A percentile compares a stretch with the other conserved stretches of the same genome.
Evolutionary conservation across 2,888 invertebrate genomes (phyloP).

Genomic region (Agrotis exclamationis): DNA sequence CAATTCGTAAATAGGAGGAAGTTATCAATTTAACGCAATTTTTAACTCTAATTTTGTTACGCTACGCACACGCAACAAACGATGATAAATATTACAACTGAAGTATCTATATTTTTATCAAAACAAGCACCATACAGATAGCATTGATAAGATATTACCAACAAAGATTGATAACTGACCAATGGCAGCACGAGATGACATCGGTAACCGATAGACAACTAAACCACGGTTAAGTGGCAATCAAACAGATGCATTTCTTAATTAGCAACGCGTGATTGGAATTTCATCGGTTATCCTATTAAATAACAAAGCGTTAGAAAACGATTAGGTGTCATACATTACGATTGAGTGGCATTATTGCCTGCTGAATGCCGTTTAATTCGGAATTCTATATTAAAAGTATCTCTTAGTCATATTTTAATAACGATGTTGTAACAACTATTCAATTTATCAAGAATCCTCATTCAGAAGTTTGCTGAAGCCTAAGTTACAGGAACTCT

Average conservation of each 20-base stretch:
- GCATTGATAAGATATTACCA: slow-evolving; percentile 47
- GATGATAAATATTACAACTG: slow-evolving; percentile 18
- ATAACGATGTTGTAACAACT: neutral
- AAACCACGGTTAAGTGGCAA: slow-evolving; percentile 5
- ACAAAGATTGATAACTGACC: slow-evolving; percentile 7
- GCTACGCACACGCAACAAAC: neutral
- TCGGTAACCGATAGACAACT: slow-evolving; percentile 10
- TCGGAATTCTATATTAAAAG: too few species aligned
- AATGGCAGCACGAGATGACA: slow-evolving; percentile 14
- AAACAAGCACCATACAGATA: slow-evolving; percentile 26
- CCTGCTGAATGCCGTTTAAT: too few species aligned
- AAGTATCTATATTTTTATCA: slow-evolving; percentile 6
- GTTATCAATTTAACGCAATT: slow-evolving; percentile 5
- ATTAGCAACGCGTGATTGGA: slow-evolving; percentile 33
- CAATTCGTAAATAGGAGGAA: neutral
- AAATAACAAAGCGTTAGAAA: slow-evolving; percentile 23
- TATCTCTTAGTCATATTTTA: neutral
- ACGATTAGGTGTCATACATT: neutral
- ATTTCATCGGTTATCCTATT: neutral
- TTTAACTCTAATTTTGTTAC: neutral
- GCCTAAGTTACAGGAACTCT: slow-evolving; percentile 2
- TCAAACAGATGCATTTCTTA: slow-evolving; percentile 23
- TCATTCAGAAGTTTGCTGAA: neutral
- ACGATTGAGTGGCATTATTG: too few species aligned
- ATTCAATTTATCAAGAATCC: slow-evolving; percentile 4